A percentile compares a stretch with the other conserved stretches of the same genome.
These are phyloP conservation scores for Carcinoscorpius rotundicauda DNA, from an alignment of 1,140 invertebrate genomes.

Conservation along the genomic window DNA sequence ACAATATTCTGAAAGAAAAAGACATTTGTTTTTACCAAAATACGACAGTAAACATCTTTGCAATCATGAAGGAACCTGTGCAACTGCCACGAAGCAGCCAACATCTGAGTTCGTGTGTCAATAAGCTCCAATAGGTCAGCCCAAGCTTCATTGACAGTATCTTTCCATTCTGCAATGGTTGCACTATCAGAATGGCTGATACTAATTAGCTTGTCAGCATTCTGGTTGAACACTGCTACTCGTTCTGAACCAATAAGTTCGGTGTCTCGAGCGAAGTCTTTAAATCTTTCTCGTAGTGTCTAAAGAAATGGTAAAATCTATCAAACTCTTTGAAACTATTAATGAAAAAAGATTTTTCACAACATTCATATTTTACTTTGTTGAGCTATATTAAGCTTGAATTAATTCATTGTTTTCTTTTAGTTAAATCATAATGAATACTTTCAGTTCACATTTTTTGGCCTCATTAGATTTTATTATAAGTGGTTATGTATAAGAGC, in stretches of 20 bases:
- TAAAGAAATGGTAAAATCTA: neutral
- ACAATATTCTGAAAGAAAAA: neutral
- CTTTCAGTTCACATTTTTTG: too few species aligned
- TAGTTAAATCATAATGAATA: too few species aligned
- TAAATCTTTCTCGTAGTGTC: conserved; percentile 75
- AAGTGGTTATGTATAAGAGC: too few species aligned
- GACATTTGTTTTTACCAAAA: conserved; percentile 37
- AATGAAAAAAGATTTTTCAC: conserved; percentile 7
- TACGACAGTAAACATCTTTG: conserved; percentile 88
- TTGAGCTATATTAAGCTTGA: too few species aligned
- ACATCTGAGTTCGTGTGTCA: conserved; percentile 91
- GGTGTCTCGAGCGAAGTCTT: conserved; percentile 92
- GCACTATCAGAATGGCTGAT: conserved; percentile 93
- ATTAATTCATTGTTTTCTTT: too few species aligned
- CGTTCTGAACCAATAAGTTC: conserved; percentile 87
- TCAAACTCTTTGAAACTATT: too few species aligned
- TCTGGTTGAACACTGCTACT: conserved; percentile 82
- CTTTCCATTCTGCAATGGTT: conserved; percentile 97
- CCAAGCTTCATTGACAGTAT: conserved; percentile 95
- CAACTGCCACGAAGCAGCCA: conserved; percentile 85
- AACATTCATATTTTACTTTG: neutral
- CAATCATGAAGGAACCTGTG: conserved; percentile 99
- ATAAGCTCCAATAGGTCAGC: conserved; percentile 95
- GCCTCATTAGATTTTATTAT: too few species aligned
- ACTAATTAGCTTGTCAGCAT: conserved; percentile 87